These are phyloP conservation scores for Berghia stephanieae DNA, from an alignment of 1,140 invertebrate genomes.

Conservation along the genomic window DNA sequence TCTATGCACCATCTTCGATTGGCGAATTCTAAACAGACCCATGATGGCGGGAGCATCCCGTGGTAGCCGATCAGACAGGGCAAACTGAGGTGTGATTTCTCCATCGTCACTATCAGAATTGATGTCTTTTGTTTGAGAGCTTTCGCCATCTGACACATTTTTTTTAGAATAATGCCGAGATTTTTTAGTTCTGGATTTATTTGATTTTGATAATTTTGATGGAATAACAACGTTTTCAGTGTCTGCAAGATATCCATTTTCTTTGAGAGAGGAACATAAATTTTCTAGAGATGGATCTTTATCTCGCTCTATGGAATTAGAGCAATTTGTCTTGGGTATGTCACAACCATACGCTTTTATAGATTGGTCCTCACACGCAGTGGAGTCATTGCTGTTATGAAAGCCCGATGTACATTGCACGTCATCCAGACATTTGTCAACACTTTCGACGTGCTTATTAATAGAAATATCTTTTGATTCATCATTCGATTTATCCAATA, in stretches of 20 bases:
- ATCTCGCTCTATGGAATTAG: too few species aligned
- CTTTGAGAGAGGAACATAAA: slow-evolving; percentile 16
- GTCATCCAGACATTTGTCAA: too few species aligned
- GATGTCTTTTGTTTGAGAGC: slow-evolving; percentile 20
- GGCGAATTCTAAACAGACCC: slow-evolving; percentile 36
- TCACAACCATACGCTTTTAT: too few species aligned
- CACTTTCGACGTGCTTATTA: too few species aligned
- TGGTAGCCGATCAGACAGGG: slow-evolving; percentile 8
- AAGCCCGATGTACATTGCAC: too few species aligned
- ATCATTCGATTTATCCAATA: too few species aligned
- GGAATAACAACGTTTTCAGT: slow-evolving; percentile 32
- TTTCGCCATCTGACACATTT: neutral
- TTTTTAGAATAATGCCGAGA: too few species aligned
- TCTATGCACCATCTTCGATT: slow-evolving; percentile 35
- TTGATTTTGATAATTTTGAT: neutral
- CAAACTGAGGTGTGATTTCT: neutral
- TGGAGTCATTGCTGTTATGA: too few species aligned
- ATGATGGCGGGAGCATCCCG: slow-evolving; percentile 16
- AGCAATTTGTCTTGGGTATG: too few species aligned
- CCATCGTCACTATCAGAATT: neutral
- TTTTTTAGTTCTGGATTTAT: neutral
- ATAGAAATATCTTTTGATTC: too few species aligned
- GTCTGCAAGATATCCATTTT: slow-evolving; percentile 40
- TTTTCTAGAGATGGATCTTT: too few species aligned
- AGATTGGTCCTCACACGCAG: too few species aligned